phyloP scores from a whole-genome alignment of 2,797 vertebrate genomes.

The Discoglossus pictus region DNA sequence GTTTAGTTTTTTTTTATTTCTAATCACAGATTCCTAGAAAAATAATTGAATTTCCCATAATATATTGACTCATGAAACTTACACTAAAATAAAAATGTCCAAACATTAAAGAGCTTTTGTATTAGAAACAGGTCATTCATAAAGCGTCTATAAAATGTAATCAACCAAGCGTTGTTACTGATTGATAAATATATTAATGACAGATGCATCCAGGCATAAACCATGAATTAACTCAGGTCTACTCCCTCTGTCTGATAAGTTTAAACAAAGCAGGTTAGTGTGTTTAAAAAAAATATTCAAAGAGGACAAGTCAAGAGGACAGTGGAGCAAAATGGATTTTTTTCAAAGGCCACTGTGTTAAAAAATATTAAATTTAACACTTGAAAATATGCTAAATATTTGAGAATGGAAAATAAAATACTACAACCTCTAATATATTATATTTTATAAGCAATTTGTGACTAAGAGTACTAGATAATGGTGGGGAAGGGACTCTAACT shows the following conservation, averaged over 20 bases:
- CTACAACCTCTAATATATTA: no score
- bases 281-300: no score
- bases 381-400: no score
- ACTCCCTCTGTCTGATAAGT: not conserved
- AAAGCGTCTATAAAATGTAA: slow-evolving; percentile 21
- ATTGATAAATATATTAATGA: slow-evolving; percentile 16
- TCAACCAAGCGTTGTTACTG: slow-evolving; percentile 20
- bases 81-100: slow-evolving; percentile 1
- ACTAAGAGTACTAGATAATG: no score
- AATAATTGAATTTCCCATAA: slow-evolving; percentile 48
- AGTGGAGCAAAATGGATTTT: no score
- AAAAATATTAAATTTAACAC: no score
- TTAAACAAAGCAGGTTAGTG: not conserved
- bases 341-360: no score
- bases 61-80: slow-evolving; percentile 43
- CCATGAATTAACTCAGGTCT: not conserved
- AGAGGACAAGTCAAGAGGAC: no score
- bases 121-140: slow-evolving; percentile 35
- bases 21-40: slow-evolving; percentile 31
- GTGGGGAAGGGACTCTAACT: no score
- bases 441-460: no score
- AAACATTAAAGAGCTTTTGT: slow-evolving; percentile 33
- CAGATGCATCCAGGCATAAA: not conserved
- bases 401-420: no score
- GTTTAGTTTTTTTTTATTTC: slow-evolving; percentile 12